These are phyloP conservation scores for Eupeodes luniger DNA, from an alignment of 2,888 invertebrate genomes.

Conservation along the genomic window DNA sequence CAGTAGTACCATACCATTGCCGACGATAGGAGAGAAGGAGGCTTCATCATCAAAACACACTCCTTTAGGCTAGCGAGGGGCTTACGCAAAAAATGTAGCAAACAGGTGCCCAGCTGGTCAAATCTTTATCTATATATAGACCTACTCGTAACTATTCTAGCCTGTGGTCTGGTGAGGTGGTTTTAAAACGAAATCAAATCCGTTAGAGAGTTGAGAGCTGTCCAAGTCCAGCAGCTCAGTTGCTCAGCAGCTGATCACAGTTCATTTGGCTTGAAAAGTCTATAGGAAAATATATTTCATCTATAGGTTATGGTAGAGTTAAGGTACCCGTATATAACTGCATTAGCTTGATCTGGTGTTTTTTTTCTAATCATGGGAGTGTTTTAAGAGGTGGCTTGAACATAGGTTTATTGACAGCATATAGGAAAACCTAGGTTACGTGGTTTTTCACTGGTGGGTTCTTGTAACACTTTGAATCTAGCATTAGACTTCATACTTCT, in stretches of 20 bases:
- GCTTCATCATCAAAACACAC: constrained; percentile 28
- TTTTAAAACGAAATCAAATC: constrained; percentile 61
- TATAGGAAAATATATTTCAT: constrained; percentile 12
- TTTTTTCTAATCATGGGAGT: constrained; percentile 44
- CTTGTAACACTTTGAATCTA: constrained; percentile 23
- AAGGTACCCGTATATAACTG: background rate
- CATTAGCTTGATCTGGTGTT: no score
- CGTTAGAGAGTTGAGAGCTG: constrained; percentile 62
- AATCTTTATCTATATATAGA: background rate
- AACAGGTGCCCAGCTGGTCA: constrained; percentile 72
- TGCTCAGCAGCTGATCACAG: constrained; percentile 68
- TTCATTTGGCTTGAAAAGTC: constrained; percentile 2
- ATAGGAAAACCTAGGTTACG: constrained; percentile 57
- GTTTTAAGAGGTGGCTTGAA: constrained; percentile 1
- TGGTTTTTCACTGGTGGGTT: constrained; percentile 34
- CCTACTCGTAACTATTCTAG: background rate
- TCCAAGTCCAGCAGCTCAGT: background rate
- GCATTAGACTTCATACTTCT: no score
- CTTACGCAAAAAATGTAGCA: constrained; percentile 67
- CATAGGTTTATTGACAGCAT: background rate
- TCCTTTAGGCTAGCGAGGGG: constrained; percentile 65
- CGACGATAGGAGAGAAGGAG: constrained; percentile 36
- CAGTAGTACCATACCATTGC: constrained; percentile 37
- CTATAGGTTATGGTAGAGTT: constrained; percentile 38
- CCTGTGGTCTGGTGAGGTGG: constrained; percentile 24